phyloP scores from a whole-genome alignment of 2,113 vertebrate genomes.

The Pyrgilauda ruficollis region DNA sequence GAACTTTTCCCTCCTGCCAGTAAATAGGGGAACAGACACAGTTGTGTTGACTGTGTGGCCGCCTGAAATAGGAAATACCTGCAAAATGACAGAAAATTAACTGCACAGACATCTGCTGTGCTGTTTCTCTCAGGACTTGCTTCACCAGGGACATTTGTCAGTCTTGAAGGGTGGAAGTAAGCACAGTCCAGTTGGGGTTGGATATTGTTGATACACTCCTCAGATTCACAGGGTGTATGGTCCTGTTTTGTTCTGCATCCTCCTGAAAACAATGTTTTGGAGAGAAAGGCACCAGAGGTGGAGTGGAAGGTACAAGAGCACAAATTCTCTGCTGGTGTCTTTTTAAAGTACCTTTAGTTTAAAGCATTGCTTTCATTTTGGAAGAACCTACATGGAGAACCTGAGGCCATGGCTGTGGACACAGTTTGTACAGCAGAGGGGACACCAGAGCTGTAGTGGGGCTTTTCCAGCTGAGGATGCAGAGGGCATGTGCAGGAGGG shows the following conservation, averaged over 20 bases:
- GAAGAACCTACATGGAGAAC: not conserved
- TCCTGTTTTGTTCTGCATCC: not conserved
- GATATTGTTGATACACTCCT: not conserved
- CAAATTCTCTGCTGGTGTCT: not conserved
- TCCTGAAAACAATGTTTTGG: not conserved
- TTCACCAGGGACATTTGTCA: not conserved
- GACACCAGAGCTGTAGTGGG: not conserved
- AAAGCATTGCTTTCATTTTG: accelerated
- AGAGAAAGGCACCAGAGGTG: not conserved
- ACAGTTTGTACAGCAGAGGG: accelerated
- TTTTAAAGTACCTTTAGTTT: not conserved
- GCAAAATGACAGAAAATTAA: not conserved
- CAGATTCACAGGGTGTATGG: no score
- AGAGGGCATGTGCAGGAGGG: no score
- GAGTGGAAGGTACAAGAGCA: not conserved
- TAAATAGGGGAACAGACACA: not conserved
- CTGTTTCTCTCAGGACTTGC: not conserved
- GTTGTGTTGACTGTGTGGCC: not conserved
- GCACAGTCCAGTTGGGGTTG: accelerated
- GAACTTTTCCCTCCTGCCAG: not conserved
- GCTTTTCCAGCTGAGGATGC: not conserved
- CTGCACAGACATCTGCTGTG: accelerated
- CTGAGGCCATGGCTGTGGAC: accelerated
- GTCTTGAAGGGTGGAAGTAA: accelerated
- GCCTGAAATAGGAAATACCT: not conserved